Percentiles rank a stretch among this genome's conserved stretches.
phyloP scores from a whole-genome alignment of 92 coral and sea anemone species.

The Zoanthus solanderi region DNA sequence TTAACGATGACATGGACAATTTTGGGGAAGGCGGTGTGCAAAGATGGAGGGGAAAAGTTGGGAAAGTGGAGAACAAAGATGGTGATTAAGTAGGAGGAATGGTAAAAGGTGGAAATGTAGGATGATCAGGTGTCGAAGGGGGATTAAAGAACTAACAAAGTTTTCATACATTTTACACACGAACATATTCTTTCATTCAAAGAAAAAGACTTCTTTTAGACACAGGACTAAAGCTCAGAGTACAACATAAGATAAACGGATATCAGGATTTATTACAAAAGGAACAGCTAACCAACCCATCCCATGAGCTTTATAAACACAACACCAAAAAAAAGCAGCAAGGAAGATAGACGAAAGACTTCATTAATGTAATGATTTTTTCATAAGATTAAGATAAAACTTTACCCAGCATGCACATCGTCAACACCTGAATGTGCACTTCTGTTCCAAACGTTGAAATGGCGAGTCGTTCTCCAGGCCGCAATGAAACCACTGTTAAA shows the following conservation, averaged over 20 bases:
- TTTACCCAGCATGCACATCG: conserved; percentile 92
- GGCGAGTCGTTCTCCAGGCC: conserved; percentile 84
- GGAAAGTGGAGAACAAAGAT: too few relatives aligned
- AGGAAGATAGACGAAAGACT: neutral
- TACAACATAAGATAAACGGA: neutral
- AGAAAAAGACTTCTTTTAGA: neutral
- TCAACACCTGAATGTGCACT: conserved; percentile 88
- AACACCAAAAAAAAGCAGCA: too few relatives aligned
- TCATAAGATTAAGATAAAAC: neutral
- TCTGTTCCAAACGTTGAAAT: conserved; percentile 72
- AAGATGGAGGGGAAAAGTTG: too few relatives aligned
- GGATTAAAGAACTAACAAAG: too few relatives aligned
- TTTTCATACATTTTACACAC: neutral
- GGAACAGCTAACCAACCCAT: too few relatives aligned
- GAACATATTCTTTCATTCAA: neutral
- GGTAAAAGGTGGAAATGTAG: too few relatives aligned
- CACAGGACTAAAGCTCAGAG: neutral
- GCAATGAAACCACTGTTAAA: conserved; percentile 75
- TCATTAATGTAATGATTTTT: neutral
- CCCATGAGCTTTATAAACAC: too few relatives aligned
- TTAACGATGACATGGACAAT: too few relatives aligned
- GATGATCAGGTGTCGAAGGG: too few relatives aligned
- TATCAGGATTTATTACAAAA: neutral
- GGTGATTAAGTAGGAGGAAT: too few relatives aligned
- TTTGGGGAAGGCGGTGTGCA: too few relatives aligned